Percentiles rank a stretch among this genome's conserved stretches.
phyloP scores from a whole-genome alignment of 2,113 vertebrate genomes.

The Alaudala cheleensis region DNA sequence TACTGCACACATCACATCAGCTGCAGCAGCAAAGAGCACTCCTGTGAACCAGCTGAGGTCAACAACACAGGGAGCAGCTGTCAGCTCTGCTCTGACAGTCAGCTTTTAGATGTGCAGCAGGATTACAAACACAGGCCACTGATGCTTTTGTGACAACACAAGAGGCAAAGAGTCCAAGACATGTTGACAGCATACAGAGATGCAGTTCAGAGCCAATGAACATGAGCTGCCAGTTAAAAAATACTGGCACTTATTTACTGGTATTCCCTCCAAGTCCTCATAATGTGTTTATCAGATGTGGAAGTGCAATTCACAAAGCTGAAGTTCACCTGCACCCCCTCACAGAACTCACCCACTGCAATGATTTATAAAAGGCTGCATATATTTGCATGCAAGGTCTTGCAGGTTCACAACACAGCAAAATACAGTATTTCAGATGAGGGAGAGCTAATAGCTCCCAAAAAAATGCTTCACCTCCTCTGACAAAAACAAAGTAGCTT shows the following conservation, averaged over 20 bases:
- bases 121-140: background rate
- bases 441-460: background rate
- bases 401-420: background rate
- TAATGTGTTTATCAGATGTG: background rate
- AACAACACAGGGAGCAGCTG: constrained; percentile 11
- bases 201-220: background rate
- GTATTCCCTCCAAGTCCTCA: background rate
- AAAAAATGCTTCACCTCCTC: background rate
- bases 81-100: constrained; percentile 6
- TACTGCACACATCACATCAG: background rate
- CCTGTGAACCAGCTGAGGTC: background rate
- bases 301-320: background rate
- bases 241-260: background rate
- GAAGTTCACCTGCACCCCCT: background rate
- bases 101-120: background rate
- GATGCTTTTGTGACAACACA: background rate
- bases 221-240: background rate
- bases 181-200: background rate
- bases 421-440: background rate
- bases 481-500: background rate
- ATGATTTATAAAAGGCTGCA: background rate
- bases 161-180: background rate
- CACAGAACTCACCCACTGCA: background rate
- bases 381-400: background rate
- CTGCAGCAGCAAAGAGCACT: background rate